Conservation (phyloP, 2,113 vertebrate species). For the Mobula birostris region DNA sequence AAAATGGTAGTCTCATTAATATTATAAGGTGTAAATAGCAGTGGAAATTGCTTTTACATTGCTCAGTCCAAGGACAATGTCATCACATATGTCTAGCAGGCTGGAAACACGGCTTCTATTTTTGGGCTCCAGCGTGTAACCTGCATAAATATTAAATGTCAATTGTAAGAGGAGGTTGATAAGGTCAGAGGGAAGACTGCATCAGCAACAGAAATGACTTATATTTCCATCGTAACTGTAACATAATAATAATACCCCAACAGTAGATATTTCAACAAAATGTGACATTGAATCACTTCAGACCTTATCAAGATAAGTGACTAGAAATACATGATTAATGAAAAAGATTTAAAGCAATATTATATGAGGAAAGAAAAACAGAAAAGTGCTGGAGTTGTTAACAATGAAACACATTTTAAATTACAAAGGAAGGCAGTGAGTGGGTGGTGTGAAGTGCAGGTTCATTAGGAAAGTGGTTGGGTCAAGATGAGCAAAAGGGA, state of each 20-base stretch:
- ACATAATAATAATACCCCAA: background rate
- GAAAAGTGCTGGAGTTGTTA: no score
- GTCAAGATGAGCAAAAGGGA: no score
- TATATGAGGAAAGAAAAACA: no score
- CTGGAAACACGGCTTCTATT: background rate
- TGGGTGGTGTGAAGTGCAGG: no score
- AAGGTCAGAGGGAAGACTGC: background rate
- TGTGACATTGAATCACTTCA: background rate
- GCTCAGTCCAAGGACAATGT: background rate
- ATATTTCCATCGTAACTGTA: background rate
- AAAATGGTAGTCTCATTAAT: constrained; percentile 12
- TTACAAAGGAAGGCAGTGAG: no score
- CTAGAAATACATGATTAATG: background rate
- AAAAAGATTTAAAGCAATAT: background rate
- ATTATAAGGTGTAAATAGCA: background rate
- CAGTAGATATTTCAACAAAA: background rate
- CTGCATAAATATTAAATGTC: constrained; percentile 17
- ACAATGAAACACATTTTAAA: no score
- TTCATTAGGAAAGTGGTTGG: no score
- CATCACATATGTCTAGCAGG: background rate
- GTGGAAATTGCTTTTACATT: constrained; percentile 5
- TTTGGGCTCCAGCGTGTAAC: background rate
- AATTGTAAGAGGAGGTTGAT: constrained; percentile 12
- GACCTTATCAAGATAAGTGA: background rate
- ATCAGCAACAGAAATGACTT: background rate